phyloP scores from a whole-genome alignment of 2,113 vertebrate genomes.

The Chaenocephalus aceratus region DNA sequence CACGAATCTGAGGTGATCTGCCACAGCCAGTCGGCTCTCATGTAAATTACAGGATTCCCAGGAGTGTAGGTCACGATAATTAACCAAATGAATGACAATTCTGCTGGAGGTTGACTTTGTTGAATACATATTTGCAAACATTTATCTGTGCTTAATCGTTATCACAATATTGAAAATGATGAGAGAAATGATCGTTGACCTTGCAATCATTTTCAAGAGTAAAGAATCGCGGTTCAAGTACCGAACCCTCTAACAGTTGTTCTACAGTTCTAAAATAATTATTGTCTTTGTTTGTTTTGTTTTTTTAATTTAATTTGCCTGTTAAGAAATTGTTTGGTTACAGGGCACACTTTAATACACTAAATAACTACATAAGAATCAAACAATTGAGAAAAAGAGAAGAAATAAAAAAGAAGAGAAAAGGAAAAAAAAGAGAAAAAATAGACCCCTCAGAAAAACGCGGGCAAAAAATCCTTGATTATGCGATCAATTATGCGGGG shows the following conservation, averaged over 20 bases:
- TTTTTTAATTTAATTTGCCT: background rate
- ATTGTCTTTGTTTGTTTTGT: background rate
- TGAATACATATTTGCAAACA: slow-evolving; percentile 45
- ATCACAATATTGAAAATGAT: slow-evolving; percentile 12
- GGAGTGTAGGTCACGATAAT: slow-evolving; percentile 54
- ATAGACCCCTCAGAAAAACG: too few species aligned
- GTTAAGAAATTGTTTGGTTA: too few species aligned
- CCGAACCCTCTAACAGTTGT: slow-evolving; percentile 3
- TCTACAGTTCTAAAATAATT: slow-evolving; percentile 16
- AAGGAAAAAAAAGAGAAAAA: too few species aligned
- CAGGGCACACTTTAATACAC: too few species aligned
- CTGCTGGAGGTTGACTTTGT: slow-evolving; percentile 40
- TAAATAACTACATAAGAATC: too few species aligned
- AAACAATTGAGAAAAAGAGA: too few species aligned
- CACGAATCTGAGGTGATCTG: slow-evolving; percentile 75
- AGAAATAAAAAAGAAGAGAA: too few species aligned
- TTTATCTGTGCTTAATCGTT: slow-evolving; percentile 19
- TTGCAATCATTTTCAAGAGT: slow-evolving; percentile 15
- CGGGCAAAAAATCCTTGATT: too few species aligned
- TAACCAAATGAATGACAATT: slow-evolving; percentile 63
- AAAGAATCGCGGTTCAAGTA: slow-evolving; percentile 12
- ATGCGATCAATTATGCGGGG: too few species aligned
- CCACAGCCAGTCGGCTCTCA: slow-evolving; percentile 61
- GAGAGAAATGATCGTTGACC: slow-evolving; percentile 21
- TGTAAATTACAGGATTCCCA: slow-evolving; percentile 70